These are phyloP conservation scores for Furcula furcula DNA, from an alignment of 2,888 invertebrate genomes.

Conservation along the genomic window DNA sequence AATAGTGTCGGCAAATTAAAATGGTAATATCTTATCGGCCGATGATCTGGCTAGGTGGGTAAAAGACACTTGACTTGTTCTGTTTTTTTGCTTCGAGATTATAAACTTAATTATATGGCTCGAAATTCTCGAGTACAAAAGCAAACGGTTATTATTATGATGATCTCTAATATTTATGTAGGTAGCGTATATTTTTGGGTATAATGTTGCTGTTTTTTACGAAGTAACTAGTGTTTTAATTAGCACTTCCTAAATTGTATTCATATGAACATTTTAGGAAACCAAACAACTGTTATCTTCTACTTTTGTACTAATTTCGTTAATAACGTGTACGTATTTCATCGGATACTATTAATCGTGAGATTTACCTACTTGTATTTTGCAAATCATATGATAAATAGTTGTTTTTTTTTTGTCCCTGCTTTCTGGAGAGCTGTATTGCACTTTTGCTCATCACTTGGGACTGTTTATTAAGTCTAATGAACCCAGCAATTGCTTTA, in stretches of 20 bases:
- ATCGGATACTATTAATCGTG: too few relatives aligned
- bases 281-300: too few relatives aligned
- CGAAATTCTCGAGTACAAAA: background rate
- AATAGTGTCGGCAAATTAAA: constrained; percentile 44
- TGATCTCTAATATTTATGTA: background rate
- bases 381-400: too few relatives aligned
- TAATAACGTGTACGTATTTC: too few relatives aligned
- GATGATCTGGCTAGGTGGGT: constrained; percentile 38
- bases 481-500: too few relatives aligned
- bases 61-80: constrained; percentile 29
- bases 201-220: background rate
- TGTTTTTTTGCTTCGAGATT: constrained; percentile 25
- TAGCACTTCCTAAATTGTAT: background rate
- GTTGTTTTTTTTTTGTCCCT: too few relatives aligned
- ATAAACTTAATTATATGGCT: constrained; percentile 34
- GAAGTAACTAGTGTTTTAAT: background rate
- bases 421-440: too few relatives aligned
- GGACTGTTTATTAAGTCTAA: too few relatives aligned
- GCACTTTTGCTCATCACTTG: too few relatives aligned
- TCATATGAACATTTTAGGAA: background rate
- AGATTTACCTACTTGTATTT: too few relatives aligned
- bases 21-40: constrained; percentile 38
- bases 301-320: too few relatives aligned
- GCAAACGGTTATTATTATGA: constrained; percentile 1
- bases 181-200: background rate